Evolutionary conservation across 2,888 invertebrate genomes (phyloP).

Genomic region (Drosophila paracracens): DNA sequence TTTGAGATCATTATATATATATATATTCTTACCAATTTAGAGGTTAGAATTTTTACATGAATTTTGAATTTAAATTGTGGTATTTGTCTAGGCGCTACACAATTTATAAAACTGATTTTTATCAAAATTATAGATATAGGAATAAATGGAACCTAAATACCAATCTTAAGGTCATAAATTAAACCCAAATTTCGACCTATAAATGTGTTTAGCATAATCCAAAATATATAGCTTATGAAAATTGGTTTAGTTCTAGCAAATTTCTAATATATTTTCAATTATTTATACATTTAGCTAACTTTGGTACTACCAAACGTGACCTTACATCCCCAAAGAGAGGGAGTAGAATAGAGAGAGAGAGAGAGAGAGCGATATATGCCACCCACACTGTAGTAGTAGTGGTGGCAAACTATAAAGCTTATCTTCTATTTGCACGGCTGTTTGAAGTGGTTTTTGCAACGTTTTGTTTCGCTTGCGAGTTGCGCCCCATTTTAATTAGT

Average conservation of each 20-base stretch:
- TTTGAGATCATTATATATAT: too few species aligned
- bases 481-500: constrained; percentile 41
- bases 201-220: not conserved
- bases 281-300: rapidly evolving
- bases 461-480: constrained; percentile 3
- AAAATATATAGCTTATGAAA: not conserved
- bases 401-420: constrained; percentile 16
- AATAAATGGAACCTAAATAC: not conserved
- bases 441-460: constrained; percentile 12
- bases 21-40: too few species aligned
- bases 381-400: constrained; percentile 6
- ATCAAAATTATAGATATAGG: not conserved
- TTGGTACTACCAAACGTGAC: not conserved
- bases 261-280: not conserved
- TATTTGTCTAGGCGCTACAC: too few species aligned
- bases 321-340: not conserved
- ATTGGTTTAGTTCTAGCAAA: not conserved
- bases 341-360: not conserved
- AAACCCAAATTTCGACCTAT: not conserved
- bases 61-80: too few species aligned
- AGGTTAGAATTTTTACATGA: too few species aligned
- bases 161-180: not conserved
- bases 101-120: too few species aligned
- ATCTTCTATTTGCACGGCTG: constrained; percentile 37
- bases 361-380: not conserved